phyloP scores from a whole-genome alignment of 2,113 vertebrate species.

The human region DNA sequence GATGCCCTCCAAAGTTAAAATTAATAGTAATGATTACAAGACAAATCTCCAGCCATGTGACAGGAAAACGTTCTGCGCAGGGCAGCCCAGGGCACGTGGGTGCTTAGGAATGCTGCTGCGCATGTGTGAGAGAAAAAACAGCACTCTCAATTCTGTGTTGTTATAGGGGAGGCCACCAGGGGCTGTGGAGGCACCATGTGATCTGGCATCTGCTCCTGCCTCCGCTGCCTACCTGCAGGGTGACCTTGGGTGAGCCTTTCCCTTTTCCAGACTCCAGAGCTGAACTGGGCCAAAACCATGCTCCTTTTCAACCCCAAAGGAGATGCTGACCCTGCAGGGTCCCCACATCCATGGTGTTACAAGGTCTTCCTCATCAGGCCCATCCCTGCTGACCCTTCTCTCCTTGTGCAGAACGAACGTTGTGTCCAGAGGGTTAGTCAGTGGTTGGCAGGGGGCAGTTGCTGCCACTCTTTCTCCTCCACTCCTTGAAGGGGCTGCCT shows the following conservation, averaged over 20 bases:
- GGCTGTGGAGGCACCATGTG: not conserved
- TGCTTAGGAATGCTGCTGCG: not conserved
- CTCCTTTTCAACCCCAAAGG: not conserved
- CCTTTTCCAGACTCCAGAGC: not conserved
- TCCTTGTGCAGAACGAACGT: not conserved
- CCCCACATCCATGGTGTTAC: not conserved
- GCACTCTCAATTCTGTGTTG: accelerated
- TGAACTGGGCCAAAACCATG: not conserved
- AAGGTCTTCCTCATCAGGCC: not conserved
- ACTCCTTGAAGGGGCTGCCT: not conserved
- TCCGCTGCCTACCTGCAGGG: too few species aligned
- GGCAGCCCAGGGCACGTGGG: accelerated
- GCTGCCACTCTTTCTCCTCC: not conserved
- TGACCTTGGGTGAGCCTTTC: not conserved
- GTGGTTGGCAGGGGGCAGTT: not conserved
- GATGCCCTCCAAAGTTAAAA: too few species aligned
- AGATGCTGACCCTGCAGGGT: not conserved
- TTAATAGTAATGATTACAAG: not conserved
- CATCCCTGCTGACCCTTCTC: not conserved
- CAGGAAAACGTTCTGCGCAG: not conserved
- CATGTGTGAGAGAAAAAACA: too few species aligned
- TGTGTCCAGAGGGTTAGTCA: too few species aligned
- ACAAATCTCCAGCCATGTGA: accelerated
- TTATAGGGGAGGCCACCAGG: not conserved
- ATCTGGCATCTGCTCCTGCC: not conserved